Percentiles rank a stretch among this genome's conserved stretches.
Evolutionary conservation across 2,888 invertebrate species (phyloP).

Genomic region (Andrena chrysosceles): DNA sequence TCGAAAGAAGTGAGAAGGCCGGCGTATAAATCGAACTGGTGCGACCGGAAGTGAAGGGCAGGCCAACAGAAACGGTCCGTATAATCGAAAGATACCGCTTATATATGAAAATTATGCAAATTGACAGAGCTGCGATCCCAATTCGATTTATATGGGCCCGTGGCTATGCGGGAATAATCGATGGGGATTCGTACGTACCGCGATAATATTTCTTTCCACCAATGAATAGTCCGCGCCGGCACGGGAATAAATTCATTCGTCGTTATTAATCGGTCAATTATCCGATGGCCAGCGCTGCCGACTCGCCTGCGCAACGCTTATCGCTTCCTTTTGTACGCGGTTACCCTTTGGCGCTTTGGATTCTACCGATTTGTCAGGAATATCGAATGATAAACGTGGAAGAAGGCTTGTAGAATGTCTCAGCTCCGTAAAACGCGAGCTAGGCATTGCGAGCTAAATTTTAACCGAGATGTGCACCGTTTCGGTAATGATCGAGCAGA

Average conservation of each 20-base stretch:
- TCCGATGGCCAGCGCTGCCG: background rate
- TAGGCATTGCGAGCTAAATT: slow-evolving; percentile 3
- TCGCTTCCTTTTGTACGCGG: too few species aligned
- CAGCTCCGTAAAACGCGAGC: too few species aligned
- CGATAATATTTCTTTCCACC: slow-evolving; percentile 43
- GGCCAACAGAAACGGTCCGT: background rate
- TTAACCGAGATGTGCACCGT: slow-evolving; percentile 44
- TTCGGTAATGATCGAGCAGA: slow-evolving; percentile 65
- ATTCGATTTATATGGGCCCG: slow-evolving; percentile 35
- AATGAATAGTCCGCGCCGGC: slow-evolving; percentile 15
- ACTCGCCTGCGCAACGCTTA: too few species aligned
- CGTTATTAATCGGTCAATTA: slow-evolving; percentile 7
- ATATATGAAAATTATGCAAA: slow-evolving; percentile 59
- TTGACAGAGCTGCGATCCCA: background rate
- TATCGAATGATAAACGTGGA: too few species aligned
- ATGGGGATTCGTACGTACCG: background rate
- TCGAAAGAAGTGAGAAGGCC: background rate
- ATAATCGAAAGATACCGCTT: slow-evolving; percentile 44
- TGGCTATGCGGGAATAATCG: slow-evolving; percentile 15
- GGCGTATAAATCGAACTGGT: background rate
- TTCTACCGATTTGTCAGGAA: too few species aligned
- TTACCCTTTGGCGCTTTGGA: too few species aligned
- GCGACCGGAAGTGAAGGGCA: background rate
- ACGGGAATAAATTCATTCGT: slow-evolving; percentile 32
- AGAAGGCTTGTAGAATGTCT: too few species aligned